Conservation (phyloP, 1,140 invertebrate species). For the Drosophila hydei region DNA sequence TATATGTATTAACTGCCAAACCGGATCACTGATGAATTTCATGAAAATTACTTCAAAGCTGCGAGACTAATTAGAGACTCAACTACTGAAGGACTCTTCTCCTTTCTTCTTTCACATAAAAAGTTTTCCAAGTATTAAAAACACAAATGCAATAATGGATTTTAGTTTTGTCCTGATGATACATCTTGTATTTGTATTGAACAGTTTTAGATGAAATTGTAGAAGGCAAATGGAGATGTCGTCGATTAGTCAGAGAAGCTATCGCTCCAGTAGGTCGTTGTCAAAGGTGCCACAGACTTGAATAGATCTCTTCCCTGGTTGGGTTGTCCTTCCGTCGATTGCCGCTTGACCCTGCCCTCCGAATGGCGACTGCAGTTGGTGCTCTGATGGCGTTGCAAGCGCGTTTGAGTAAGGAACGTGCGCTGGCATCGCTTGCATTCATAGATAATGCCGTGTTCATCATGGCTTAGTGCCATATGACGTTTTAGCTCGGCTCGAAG, state of each 20-base stretch:
- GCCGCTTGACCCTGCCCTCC: constrained; percentile 42
- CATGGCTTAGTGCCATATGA: constrained; percentile 70
- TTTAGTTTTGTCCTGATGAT: not conserved
- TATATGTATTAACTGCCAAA: no score
- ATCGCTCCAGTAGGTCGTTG: constrained; percentile 84
- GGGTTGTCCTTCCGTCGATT: constrained; percentile 30
- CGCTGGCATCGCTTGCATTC: constrained; percentile 79
- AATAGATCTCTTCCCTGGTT: constrained; percentile 81
- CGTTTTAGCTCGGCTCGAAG: constrained; percentile 69
- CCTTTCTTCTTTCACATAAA: no score
- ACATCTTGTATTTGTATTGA: constrained; percentile 6
- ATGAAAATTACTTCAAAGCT: no score
- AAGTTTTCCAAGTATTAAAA: not conserved
- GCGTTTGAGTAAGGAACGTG: constrained; percentile 64
- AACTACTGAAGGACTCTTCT: no score
- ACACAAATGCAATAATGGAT: not conserved
- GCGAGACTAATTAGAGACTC: no score
- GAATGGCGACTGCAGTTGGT: constrained; percentile 53
- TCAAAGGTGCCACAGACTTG: constrained; percentile 84
- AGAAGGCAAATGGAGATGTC: not conserved
- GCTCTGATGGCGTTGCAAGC: constrained; percentile 66
- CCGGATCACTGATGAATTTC: no score
- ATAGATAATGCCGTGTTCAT: constrained; percentile 69
- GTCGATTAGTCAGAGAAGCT: constrained; percentile 83
- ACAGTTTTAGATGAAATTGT: constrained; percentile 8